Evolutionary conservation across 2,888 invertebrate species (phyloP).

Genomic region (Standfussiana lucernea): DNA sequence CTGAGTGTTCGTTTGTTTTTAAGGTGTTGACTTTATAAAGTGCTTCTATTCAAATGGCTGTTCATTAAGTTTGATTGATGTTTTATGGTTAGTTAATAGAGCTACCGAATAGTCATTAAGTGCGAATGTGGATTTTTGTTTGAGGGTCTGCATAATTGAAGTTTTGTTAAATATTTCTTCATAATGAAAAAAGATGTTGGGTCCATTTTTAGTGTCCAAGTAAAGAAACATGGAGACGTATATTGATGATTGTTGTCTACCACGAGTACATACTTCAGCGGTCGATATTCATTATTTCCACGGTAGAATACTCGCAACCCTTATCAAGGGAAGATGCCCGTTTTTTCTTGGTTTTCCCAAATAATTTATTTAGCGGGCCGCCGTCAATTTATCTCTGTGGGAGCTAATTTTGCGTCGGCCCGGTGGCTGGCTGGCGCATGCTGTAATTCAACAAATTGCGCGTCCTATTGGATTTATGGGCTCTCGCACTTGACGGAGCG

Average conservation of each 20-base stretch:
- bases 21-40: conserved; percentile 68
- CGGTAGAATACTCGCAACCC: conserved; percentile 85
- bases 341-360: conserved; percentile 91
- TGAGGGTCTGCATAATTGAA: conserved; percentile 28
- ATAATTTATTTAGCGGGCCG: conserved; percentile 90
- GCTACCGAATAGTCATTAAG: conserved; percentile 46
- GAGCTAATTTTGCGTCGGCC: conserved; percentile 90
- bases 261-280: conserved; percentile 68
- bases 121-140: conserved; percentile 34
- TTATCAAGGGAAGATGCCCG: conserved; percentile 90
- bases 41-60: conserved; percentile 53
- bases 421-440: conserved; percentile 90
- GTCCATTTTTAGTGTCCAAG: neutral
- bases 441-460: conserved; percentile 91
- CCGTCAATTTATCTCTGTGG: conserved; percentile 90
- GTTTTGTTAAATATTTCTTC: neutral
- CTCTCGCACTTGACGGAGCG: conserved; percentile 89
- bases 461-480: conserved; percentile 89
- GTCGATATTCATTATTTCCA: conserved; percentile 89
- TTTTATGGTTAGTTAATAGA: conserved; percentile 50
- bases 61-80: conserved; percentile 67
- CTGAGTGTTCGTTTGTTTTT: conserved; percentile 55
- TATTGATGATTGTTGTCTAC: conserved; percentile 56
- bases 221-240: conserved; percentile 3
- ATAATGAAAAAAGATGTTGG: neutral